These are phyloP conservation scores for Diphyllodes magnificus DNA, from an alignment of 2,113 vertebrate species.

Conservation along the genomic window DNA sequence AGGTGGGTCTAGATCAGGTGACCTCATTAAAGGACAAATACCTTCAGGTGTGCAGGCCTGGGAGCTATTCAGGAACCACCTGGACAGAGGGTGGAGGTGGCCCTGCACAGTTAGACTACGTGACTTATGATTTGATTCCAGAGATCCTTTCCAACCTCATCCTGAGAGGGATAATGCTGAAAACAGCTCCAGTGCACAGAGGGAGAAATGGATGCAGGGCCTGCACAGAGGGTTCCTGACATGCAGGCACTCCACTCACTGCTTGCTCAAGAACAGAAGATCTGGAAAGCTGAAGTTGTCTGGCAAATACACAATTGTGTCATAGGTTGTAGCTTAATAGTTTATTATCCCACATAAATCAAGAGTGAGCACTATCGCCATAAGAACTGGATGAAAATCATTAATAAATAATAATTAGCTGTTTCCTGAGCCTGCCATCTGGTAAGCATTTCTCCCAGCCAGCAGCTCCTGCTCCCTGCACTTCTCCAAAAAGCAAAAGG, in stretches of 20 bases:
- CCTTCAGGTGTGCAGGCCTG: background rate
- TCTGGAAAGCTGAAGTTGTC: background rate
- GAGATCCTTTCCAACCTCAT: background rate
- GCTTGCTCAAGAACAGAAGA: background rate
- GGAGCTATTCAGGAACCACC: background rate
- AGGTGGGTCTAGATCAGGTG: too few relatives aligned
- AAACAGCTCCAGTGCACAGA: background rate
- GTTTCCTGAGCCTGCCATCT: constrained; percentile 56
- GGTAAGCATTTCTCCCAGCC: background rate
- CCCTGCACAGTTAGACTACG: accelerated
- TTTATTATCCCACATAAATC: background rate
- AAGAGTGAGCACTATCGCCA: background rate
- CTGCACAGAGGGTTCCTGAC: accelerated
- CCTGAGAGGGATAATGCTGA: background rate
- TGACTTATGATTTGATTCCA: accelerated
- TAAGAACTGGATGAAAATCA: constrained; percentile 17
- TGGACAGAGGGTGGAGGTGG: background rate
- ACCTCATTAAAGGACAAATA: too few relatives aligned
- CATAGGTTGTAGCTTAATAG: background rate
- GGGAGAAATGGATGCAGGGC: background rate
- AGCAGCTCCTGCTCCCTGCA: background rate
- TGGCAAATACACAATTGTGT: background rate
- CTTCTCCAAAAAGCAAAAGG: background rate
- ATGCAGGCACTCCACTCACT: accelerated
- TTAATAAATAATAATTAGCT: constrained; percentile 52